phyloP scores from a whole-genome alignment of 1,140 invertebrate species.

The Mylabris phalerata region DNA sequence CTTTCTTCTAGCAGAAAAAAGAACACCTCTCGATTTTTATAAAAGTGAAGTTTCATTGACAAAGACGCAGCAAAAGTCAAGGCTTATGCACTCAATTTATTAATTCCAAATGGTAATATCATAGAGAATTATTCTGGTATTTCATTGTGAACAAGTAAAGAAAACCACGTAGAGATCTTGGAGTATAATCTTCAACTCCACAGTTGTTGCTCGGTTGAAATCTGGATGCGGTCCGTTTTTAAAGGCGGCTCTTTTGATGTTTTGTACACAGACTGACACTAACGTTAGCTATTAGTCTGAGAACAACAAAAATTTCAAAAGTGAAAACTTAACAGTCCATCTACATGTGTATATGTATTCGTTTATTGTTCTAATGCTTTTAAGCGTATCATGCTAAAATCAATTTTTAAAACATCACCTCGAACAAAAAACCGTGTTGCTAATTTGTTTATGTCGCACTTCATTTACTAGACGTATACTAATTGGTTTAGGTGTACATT shows the following conservation, averaged over 20 bases:
- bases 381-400: conserved; percentile 9
- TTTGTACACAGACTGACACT: neutral
- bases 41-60: no score
- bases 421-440: neutral
- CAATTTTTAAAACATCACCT: neutral
- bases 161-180: no score
- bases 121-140: no score
- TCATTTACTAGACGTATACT: conserved; percentile 5
- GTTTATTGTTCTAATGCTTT: conserved; percentile 7
- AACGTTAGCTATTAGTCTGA: neutral
- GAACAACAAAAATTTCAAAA: no score
- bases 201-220: neutral
- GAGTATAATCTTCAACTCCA: neutral
- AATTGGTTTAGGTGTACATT: conserved; percentile 6
- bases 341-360: neutral
- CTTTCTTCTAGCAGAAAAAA: no score
- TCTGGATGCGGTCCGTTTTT: neutral
- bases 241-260: conserved; percentile 5
- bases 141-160: no score
- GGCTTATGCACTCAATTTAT: no score
- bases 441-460: conserved; percentile 11
- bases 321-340: no score
- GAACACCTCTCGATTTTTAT: no score
- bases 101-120: no score
- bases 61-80: no score